Conservation (phyloP, 2,113 vertebrate species). For the human (Homo sapiens) region DNA sequence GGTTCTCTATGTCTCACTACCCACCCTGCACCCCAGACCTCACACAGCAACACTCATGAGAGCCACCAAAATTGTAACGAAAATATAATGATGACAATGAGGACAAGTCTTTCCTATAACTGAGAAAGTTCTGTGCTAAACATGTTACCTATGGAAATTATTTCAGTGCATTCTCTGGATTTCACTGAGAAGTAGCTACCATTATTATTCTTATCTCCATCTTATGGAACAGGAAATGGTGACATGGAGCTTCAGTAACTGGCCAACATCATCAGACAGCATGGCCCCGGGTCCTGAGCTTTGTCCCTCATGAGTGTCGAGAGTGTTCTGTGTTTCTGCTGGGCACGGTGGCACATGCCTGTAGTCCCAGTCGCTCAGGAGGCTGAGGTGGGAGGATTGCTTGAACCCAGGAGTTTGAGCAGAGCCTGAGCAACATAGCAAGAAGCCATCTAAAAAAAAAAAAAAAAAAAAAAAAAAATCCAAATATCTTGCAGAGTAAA, state of each 20-base stretch:
- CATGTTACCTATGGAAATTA: neutral
- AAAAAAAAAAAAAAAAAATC: neutral
- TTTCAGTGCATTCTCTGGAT: neutral
- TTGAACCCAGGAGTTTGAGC: neutral
- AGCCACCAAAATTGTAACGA: neutral
- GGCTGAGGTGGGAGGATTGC: neutral
- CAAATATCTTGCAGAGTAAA: neutral
- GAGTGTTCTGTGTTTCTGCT: neutral
- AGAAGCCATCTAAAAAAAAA: neutral
- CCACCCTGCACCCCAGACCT: too few relatives aligned
- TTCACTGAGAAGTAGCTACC: neutral
- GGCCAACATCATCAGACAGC: too few relatives aligned
- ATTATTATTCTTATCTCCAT: neutral
- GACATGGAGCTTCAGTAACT: neutral
- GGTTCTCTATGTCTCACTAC: neutral
- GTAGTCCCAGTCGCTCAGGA: neutral
- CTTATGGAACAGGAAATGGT: neutral
- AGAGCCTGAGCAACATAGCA: neutral
- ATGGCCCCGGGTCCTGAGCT: neutral
- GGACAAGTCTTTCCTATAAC: neutral
- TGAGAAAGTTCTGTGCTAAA: neutral
- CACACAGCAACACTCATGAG: rapidly evolving
- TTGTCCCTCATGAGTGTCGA: neutral
- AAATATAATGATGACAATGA: neutral
- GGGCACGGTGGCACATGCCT: neutral